Evolutionary conservation across 2,113 vertebrate species (phyloP), one percentile per base, ranked within the genome.

Genomic region (Siniperca chuatsi): DNA sequence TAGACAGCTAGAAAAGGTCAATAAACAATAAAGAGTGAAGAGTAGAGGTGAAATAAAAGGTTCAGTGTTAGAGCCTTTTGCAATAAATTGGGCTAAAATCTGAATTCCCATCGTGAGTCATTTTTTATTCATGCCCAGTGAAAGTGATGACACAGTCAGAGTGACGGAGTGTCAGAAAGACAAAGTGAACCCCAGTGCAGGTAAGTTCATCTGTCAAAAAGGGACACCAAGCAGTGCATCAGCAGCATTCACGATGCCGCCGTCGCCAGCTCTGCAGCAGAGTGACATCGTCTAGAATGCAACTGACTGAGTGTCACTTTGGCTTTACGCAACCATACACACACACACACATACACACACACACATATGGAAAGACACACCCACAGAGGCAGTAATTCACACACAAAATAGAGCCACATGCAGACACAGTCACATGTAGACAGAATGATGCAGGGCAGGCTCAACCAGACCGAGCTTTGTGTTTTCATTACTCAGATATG

Each of bases 401-500:
- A 23, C 55, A 57, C 62, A 50, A 50, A 66, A 48, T 8, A 55
- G 23, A 42, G 16, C 7, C 35, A 35, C 60, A 33, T 66, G 75
- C 25, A 80, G 7, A 81, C 60, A 35, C 69, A 21, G 62, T 50
- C 75, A 58, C 13, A 10, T 50, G 57, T 3, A 52, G 37, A 79
- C 85, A 54, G 57, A 79, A 37, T 18, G 76, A 84, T 33, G 70
- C 76, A 78, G 81, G 21, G 21, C 77, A 75, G 74, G 50, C 71
- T 55, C 9, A 0, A 55, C 81, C 81, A 75, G 81, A 64, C 78
- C 1, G 8, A 40, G 70, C 44, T 57, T 73, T 57, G 78, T 80
- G 68, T 83, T 91, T 88, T 83, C 81, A 88, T 72, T 61, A 68
- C 81, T 79, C 79, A 77, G 86, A 91, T 85, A 78, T 71, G 75